Evolutionary conservation across 2,888 invertebrate species (phyloP).

Genomic region (Protophormia terraenovae): DNA sequence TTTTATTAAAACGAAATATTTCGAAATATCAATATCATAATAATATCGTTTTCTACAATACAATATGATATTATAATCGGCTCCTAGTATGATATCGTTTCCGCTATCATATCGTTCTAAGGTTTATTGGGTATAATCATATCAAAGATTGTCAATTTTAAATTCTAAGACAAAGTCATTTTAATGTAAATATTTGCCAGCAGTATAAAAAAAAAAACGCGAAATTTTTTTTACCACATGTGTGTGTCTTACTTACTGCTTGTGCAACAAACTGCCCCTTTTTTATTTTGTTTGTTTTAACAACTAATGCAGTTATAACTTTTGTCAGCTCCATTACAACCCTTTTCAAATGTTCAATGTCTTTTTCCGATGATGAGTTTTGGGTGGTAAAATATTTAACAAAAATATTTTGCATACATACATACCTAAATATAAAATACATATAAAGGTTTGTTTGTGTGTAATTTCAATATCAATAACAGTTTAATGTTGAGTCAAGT

Average conservation of each 20-base stretch:
- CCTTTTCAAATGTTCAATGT: background rate
- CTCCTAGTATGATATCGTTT: too few relatives aligned
- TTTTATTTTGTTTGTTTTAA: slow-evolving; percentile 40
- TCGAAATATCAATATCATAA: too few relatives aligned
- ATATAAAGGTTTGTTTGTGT: background rate
- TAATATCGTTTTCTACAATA: too few relatives aligned
- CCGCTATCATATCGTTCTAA: too few relatives aligned
- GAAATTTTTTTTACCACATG: too few relatives aligned
- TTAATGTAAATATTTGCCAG: slow-evolving; percentile 76
- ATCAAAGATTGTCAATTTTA: slow-evolving; percentile 36
- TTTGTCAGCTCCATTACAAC: slow-evolving; percentile 16
- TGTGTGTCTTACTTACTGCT: slow-evolving; percentile 73
- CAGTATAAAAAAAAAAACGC: slow-evolving; percentile 73
- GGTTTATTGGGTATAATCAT: too few relatives aligned
- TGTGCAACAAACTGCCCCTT: slow-evolving; percentile 71
- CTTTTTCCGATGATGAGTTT: background rate
- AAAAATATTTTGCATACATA: background rate
- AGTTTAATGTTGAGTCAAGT: slow-evolving; percentile 69
- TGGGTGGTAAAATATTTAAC: slow-evolving; percentile 40
- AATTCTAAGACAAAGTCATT: slow-evolving; percentile 48
- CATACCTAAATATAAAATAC: background rate
- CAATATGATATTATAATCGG: too few relatives aligned
- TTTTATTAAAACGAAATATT: too few relatives aligned
- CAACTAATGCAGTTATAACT: slow-evolving; percentile 66
- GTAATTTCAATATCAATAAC: slow-evolving; percentile 79